These are phyloP conservation scores for Machaerirhynchus nigripectus DNA, from an alignment of 2,113 vertebrate genomes.

Conservation along the genomic window DNA sequence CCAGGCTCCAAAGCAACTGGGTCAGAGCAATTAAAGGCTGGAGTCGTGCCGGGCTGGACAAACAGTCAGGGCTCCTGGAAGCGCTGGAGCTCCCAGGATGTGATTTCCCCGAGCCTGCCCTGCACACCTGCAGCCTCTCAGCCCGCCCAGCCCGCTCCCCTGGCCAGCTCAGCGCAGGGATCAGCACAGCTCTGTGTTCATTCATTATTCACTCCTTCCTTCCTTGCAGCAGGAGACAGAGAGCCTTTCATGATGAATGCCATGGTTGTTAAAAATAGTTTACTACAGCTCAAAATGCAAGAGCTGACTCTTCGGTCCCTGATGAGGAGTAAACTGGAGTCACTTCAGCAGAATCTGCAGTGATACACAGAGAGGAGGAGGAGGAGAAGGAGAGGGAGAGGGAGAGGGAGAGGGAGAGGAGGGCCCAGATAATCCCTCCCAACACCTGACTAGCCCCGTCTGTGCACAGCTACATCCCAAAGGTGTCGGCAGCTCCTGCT, in stretches of 20 bases:
- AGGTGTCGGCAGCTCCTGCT: background rate
- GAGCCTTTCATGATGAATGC: constrained; percentile 36
- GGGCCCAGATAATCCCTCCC: background rate
- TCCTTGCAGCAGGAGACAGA: constrained; percentile 5
- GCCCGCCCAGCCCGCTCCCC: background rate
- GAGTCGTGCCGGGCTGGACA: background rate
- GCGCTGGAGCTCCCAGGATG: background rate
- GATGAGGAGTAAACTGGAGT: constrained; percentile 14
- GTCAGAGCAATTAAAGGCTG: background rate
- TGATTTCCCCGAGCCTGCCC: background rate
- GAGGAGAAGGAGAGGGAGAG: too few relatives aligned
- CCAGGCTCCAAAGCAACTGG: background rate
- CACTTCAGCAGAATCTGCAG: background rate
- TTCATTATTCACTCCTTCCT: constrained; percentile 45
- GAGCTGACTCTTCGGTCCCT: background rate
- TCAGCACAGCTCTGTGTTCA: background rate
- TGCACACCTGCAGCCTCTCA: background rate
- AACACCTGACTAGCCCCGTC: background rate
- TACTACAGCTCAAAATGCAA: constrained; percentile 4
- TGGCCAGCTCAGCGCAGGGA: background rate
- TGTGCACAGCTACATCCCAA: background rate
- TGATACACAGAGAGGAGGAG: background rate
- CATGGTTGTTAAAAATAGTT: constrained; percentile 47
- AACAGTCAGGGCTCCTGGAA: background rate
- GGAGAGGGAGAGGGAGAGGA: too few relatives aligned